phyloP scores from a whole-genome alignment of 2,888 invertebrate genomes.

The Amphipoea lucens region DNA sequence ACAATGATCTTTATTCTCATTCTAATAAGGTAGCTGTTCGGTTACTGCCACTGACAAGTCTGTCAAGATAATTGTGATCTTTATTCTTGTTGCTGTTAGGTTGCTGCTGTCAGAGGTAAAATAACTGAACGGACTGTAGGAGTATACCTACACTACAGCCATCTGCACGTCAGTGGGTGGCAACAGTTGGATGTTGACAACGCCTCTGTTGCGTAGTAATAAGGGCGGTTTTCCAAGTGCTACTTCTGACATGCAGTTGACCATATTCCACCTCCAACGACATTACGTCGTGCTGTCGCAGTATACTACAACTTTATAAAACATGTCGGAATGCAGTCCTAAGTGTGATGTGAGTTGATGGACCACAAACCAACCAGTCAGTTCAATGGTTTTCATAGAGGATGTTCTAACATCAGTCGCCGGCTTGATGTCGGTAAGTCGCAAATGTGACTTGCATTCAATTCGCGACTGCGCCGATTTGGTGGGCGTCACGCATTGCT shows the following conservation, averaged over 20 bases:
- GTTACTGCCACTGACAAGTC: not conserved
- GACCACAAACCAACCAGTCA: not conserved
- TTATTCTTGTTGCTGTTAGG: not conserved
- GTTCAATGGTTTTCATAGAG: not conserved
- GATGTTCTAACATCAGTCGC: not conserved
- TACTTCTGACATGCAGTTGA: not conserved
- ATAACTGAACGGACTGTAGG: too few relatives aligned
- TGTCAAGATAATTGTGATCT: not conserved
- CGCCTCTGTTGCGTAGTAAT: not conserved
- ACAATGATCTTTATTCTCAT: not conserved
- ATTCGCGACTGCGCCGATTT: not conserved
- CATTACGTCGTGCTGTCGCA: not conserved
- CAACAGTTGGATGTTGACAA: not conserved
- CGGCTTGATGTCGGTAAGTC: not conserved
- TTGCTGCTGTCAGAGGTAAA: too few relatives aligned
- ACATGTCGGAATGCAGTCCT: not conserved
- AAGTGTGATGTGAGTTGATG: not conserved
- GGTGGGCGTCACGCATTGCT: not conserved
- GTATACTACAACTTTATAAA: not conserved
- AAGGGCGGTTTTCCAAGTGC: conserved; percentile 1
- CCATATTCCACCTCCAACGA: not conserved
- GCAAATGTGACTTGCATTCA: not conserved
- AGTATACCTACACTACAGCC: not conserved
- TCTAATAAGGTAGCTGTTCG: not conserved
- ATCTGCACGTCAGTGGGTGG: not conserved